Conservation (phyloP, 2,888 invertebrate genomes). For the Ferrisia virgata region DNA sequence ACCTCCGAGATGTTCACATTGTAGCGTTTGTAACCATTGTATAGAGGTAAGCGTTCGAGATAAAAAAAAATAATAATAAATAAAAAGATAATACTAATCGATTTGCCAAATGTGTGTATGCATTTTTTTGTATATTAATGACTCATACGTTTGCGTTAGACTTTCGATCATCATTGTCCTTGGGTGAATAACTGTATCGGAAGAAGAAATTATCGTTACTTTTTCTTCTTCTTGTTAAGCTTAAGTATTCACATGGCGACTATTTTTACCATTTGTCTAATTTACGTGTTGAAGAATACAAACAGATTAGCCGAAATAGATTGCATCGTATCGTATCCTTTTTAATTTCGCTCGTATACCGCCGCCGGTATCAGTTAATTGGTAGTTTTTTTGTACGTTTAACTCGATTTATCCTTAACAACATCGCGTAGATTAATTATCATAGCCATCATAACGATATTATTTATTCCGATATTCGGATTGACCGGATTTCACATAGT, state of each 20-base stretch:
- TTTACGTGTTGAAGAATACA: conserved; percentile 84
- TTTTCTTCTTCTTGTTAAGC: conserved; percentile 97
- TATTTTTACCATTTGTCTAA: conserved; percentile 89
- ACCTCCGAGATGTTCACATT: conserved; percentile 98
- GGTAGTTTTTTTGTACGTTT: not conserved
- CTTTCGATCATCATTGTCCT: conserved; percentile 99
- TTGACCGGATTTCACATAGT: conserved; percentile 97
- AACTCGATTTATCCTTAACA: conserved; percentile 48
- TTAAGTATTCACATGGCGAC: conserved; percentile 96
- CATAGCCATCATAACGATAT: conserved; percentile 82
- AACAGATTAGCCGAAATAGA: conserved; percentile 74
- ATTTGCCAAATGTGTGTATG: not conserved
- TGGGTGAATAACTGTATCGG: conserved; percentile 98
- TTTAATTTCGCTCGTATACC: conserved; percentile 32
- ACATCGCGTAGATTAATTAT: conserved; percentile 70
- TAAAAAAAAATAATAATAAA: no score
- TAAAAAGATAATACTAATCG: no score
- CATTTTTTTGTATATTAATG: not conserved
- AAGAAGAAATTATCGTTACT: conserved; percentile 94
- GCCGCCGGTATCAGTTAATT: not conserved
- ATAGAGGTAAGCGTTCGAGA: conserved; percentile 70
- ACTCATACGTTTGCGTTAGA: conserved; percentile 63
- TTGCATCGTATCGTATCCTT: conserved; percentile 53
- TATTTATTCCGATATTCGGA: conserved; percentile 95
- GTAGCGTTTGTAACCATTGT: conserved; percentile 98